Evolutionary conservation across 1,140 invertebrate species (phyloP), one percentile per base, ranked within the genome.

Genomic region (Latrodectus geometricus): DNA sequence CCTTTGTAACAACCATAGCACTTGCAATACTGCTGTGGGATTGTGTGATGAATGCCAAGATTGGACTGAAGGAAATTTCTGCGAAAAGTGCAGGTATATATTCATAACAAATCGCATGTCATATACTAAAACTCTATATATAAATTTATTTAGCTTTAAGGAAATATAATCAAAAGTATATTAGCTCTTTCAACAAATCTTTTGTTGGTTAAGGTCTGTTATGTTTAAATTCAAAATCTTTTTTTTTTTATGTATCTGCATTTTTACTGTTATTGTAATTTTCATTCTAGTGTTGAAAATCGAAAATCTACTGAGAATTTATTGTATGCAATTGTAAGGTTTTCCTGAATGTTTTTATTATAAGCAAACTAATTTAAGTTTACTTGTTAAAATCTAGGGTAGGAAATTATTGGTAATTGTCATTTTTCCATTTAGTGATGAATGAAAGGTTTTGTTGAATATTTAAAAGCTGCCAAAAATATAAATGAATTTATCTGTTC

Each of bases 1-100:
- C 91, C 95, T 95, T 1, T 99, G 97, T 90, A 95, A 98, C 89
- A 96, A 97, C 90, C 97, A 98, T 68, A 98, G 97, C 0, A 96
- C 95, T 0, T 99, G 97, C 89, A 89, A 91, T 91, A 92, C 92
- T 87, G 95, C 94, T 0, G 92, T 95, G 12, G 96, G 96, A 0
- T 93, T 94, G n/a, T 99, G 97, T 91, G 97, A 99, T 88, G 92
- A 95, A 77, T 99, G 97, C 90, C 94, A 96, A 90, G 93, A 97
- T 88, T 96, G 95, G 94, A 98, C 97, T 0, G 94, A 94, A 87
- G 97, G 97, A 2, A 92, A 94, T 66, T 94, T 94, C 89, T 99
- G 97, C 90, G 94, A 98, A 88, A 92, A 93, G 48, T 97, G 96
- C 91, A 95, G 94, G 91, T 90, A 88, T 21, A 79, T 87, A 61